A percentile compares a stretch with the other conserved stretches of the same genome.
These are phyloP conservation scores for Leptobrachium leishanense DNA, from an alignment of 2,113 vertebrate species.

Conservation along the genomic window DNA sequence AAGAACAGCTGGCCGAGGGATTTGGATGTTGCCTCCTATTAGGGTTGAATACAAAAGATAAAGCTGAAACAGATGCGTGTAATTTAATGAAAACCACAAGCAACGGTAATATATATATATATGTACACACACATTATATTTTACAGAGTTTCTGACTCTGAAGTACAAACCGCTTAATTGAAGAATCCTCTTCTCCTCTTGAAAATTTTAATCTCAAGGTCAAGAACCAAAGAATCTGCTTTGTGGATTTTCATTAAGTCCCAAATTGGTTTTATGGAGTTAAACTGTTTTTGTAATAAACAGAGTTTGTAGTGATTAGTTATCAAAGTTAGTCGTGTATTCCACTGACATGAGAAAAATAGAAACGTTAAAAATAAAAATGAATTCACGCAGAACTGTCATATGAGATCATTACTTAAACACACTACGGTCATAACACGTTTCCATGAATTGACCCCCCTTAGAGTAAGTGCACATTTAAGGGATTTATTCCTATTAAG, in stretches of 20 bases:
- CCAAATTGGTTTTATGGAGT: conserved; percentile 14
- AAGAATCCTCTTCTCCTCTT: not conserved
- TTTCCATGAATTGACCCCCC: too few relatives aligned
- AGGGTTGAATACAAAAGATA: conserved; percentile 17
- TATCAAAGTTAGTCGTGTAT: not conserved
- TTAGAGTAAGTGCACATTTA: too few relatives aligned
- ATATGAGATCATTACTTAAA: too few relatives aligned
- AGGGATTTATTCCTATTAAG: too few relatives aligned
- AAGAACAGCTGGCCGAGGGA: conserved; percentile 30
- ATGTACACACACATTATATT: not conserved
- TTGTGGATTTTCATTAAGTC: conserved; percentile 4
- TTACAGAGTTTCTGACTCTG: not conserved
- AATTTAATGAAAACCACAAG: conserved; percentile 21
- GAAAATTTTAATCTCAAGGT: conserved; percentile 15
- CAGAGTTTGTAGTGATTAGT: not conserved
- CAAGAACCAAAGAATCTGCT: not conserved
- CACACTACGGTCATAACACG: too few relatives aligned
- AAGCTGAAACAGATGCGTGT: conserved; percentile 39
- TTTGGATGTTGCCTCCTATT: conserved; percentile 17
- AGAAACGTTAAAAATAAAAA: too few relatives aligned
- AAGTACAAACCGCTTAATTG: conserved; percentile 23
- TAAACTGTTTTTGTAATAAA: not conserved
- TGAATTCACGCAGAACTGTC: too few relatives aligned
- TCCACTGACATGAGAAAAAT: not conserved
- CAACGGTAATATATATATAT: too few relatives aligned